A percentile compares a stretch with the other conserved stretches of the same genome.
These are phyloP conservation scores for Electrona antarctica DNA, from an alignment of 2,113 vertebrate genomes.

Conservation along the genomic window DNA sequence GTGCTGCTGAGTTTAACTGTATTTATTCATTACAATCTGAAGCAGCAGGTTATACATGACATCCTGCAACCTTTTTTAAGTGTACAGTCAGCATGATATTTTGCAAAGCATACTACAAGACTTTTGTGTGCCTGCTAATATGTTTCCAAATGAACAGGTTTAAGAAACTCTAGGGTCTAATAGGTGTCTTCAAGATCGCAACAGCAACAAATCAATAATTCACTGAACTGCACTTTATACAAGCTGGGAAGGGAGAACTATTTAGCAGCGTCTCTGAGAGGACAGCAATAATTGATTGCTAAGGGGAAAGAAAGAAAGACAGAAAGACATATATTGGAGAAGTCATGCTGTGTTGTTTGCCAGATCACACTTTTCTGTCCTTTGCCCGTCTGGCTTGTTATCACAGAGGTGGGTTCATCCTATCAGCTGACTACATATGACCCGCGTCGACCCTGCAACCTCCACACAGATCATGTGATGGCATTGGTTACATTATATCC, in stretches of 20 bases:
- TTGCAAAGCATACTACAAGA: too few relatives aligned
- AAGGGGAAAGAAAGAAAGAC: constrained; percentile 14
- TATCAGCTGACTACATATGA: constrained; percentile 67
- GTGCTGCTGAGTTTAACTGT: too few relatives aligned
- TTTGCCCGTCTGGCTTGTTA: constrained; percentile 75
- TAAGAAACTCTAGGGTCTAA: too few relatives aligned
- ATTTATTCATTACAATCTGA: too few relatives aligned
- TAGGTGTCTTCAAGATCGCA: neutral
- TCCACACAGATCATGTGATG: constrained; percentile 45
- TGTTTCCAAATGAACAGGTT: too few relatives aligned
- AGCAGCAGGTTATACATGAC: too few relatives aligned
- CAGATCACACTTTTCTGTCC: constrained; percentile 62
- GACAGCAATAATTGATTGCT: neutral
- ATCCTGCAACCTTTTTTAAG: too few relatives aligned
- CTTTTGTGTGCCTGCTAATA: too few relatives aligned
- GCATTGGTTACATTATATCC: neutral
- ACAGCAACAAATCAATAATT: constrained; percentile 23
- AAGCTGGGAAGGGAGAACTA: neutral
- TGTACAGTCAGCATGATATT: too few relatives aligned
- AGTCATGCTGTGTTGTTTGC: constrained; percentile 66
- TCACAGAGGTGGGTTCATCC: constrained; percentile 38
- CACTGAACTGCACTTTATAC: neutral
- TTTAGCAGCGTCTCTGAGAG: neutral
- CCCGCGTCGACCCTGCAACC: constrained; percentile 56
- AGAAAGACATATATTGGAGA: constrained; percentile 38